Conservation (phyloP, 2,888 invertebrate genomes). For the Prosapia bicincta region DNA sequence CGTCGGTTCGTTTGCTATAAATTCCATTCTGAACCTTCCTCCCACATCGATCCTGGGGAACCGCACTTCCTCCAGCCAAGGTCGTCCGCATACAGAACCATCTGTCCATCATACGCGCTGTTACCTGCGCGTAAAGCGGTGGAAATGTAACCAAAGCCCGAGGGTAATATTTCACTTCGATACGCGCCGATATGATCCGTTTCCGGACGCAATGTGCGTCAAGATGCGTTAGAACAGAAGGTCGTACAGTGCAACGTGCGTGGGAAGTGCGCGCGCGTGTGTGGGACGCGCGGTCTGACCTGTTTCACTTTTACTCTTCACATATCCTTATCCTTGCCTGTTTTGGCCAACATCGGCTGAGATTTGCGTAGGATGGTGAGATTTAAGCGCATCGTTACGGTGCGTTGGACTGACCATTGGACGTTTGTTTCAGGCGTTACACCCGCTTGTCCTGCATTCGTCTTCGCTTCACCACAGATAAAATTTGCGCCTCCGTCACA, state of each 20-base stretch:
- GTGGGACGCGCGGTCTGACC: not conserved
- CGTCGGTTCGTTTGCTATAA: not conserved
- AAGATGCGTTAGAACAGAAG: not conserved
- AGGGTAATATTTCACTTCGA: not conserved
- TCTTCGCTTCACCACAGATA: too few species aligned
- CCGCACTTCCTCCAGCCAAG: not conserved
- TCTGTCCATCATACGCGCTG: not conserved
- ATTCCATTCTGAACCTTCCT: not conserved
- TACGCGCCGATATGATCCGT: not conserved
- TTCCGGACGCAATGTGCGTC: not conserved
- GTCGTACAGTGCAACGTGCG: not conserved
- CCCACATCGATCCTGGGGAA: not conserved
- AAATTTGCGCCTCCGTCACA: too few species aligned
- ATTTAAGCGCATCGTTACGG: not conserved
- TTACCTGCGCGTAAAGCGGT: not conserved
- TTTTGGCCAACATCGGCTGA: not conserved
- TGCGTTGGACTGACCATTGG: not conserved
- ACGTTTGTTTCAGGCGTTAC: too few species aligned
- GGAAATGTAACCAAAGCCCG: not conserved
- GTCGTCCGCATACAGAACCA: not conserved
- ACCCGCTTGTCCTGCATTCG: too few species aligned
- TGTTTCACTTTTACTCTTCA: not conserved
- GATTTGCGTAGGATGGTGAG: not conserved
- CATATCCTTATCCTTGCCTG: not conserved
- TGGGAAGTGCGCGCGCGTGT: not conserved